A percentile compares a stretch with the other conserved stretches of the same genome.
These are phyloP conservation scores for Macrosoma leucophasiata DNA, from an alignment of 2,888 invertebrate genomes.

Conservation along the genomic window DNA sequence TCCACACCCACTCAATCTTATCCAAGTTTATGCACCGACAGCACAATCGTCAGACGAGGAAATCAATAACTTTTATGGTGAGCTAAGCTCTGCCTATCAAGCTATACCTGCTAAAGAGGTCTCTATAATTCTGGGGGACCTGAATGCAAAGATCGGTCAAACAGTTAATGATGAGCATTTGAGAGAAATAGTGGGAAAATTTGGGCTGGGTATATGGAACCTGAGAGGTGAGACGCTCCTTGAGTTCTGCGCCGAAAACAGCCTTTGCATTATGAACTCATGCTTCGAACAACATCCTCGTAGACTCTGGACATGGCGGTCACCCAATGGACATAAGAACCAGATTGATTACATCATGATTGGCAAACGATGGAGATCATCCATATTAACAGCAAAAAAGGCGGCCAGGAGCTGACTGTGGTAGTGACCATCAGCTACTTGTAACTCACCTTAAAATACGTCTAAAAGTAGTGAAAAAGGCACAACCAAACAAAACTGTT, in stretches of 20 bases:
- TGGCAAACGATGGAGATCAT: constrained; percentile 3
- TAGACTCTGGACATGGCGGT: constrained; percentile 1
- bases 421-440: constrained; percentile 6
- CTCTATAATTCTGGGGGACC: no score
- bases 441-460: not conserved
- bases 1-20: constrained; percentile 1
- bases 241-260: not conserved
- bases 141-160: not conserved
- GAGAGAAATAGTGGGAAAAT: not conserved
- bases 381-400: constrained; percentile 1
- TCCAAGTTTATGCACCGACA: constrained; percentile 2
- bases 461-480: not conserved
- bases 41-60: not conserved
- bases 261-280: not conserved
- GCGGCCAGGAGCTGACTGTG: constrained; percentile 3
- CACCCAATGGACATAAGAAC: constrained; percentile 5
- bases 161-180: not conserved
- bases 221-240: not conserved
- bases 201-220: not conserved
- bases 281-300: constrained; percentile 2
- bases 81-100: no score
- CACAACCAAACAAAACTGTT: not conserved
- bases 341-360: constrained; percentile 3
- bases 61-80: not conserved
- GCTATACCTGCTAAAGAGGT: no score